Evolutionary conservation across 1,140 invertebrate species (phyloP), one percentile per base, ranked within the genome.

Genomic region (Tetramorium simillimum): DNA sequence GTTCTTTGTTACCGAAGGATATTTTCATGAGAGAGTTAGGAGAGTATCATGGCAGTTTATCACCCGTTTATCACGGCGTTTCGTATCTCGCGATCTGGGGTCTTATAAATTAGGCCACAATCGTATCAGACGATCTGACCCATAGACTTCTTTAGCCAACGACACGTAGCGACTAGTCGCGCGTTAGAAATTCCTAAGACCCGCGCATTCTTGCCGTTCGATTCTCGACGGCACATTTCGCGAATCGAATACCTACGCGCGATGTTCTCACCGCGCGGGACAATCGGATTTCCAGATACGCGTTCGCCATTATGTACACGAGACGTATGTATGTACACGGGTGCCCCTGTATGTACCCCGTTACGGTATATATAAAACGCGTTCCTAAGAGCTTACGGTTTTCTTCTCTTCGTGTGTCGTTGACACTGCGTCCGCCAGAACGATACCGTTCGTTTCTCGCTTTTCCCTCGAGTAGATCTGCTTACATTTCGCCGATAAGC

Each of bases 381-480:
- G 87, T 73, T 80, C 76, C 69, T 81, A 58, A 72, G 63, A 86
- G 67, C 85, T 86, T 88, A 88, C 87, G 85, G 87, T 88, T 88
- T 70, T 69, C 86, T 88, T 86, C 87, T 86, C 87, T 73, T 77
- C 53, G 56, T 58, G 69, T 88, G 87, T 86, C 87, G 85, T 88
- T 88, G 87, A 88, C 87, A 88, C 77, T 81, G 77, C 69, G 58
- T 63, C 46, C n/a, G 43, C 40, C 70, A 78, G 86, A 84, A 82
- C 86, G 86, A 87, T 87, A 87, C 86, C 86, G 86, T 87, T 87
- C 86, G 86, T 87, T 86, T 86, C 85, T 86, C 85, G 77, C 65
- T 86, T 86, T 86, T 81, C 78, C 46, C 78, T 72, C 77, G 51
- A 70, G 67, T 49, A 58, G 67, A 82, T 82, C 80, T 58, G 67